phyloP scores from a whole-genome alignment of 2,797 vertebrate genomes.

The Anguilla pacifica region DNA sequence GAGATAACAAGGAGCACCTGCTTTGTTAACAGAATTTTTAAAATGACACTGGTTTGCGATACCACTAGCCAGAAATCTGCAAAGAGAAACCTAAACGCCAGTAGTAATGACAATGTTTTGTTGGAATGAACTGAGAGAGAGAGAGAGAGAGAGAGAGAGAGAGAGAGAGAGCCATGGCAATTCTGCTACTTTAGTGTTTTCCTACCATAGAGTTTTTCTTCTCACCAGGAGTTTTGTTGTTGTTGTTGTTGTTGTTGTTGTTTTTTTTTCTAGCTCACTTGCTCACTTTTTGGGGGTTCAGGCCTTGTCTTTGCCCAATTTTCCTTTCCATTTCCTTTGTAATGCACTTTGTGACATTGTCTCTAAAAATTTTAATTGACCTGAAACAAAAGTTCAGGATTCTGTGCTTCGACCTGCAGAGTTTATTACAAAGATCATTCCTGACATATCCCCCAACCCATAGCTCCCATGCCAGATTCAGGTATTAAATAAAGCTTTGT shows the following conservation, averaged over 20 bases:
- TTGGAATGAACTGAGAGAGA: background rate
- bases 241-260: too few relatives aligned
- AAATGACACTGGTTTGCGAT: background rate
- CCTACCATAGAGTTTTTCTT: too few relatives aligned
- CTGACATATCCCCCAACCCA: slow-evolving; percentile 64
- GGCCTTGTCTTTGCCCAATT: too few relatives aligned
- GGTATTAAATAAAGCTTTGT: slow-evolving; percentile 51
- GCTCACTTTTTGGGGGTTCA: too few relatives aligned
- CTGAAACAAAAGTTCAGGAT: slow-evolving; percentile 66
- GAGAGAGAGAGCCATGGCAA: slow-evolving; percentile 58
- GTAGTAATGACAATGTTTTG: background rate
- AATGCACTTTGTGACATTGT: too few relatives aligned
- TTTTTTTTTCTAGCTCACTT: too few relatives aligned
- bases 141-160: slow-evolving; percentile 33
- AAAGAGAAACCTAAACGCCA: background rate
- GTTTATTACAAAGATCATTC: slow-evolving; percentile 71
- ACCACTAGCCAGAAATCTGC: background rate
- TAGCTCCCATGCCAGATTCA: slow-evolving; percentile 52
- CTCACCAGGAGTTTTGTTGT: too few relatives aligned
- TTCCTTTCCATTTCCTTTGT: too few relatives aligned
- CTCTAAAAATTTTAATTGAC: too few relatives aligned
- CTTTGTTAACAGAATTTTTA: background rate
- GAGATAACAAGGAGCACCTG: background rate
- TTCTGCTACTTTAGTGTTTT: slow-evolving; percentile 47
- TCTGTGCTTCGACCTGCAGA: slow-evolving; percentile 76